phyloP scores from a whole-genome alignment of 53 echinoderm and acorn worm genomes.

The Arbacia lixula region DNA sequence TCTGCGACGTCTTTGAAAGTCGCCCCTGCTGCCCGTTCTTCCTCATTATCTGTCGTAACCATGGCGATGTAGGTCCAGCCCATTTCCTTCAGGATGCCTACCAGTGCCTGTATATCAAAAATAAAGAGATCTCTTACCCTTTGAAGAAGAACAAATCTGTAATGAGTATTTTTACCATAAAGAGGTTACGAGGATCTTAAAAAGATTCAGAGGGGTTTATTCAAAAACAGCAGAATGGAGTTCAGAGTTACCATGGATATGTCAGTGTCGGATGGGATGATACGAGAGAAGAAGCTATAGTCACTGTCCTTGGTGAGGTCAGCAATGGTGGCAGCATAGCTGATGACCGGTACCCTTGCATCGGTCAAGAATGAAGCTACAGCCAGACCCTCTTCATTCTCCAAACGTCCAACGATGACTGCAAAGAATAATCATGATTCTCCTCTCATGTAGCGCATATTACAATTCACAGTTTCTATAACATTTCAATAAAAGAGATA shows the following conservation, averaged over 20 bases:
- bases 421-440: too few relatives aligned
- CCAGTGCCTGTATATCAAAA: slow-evolving; percentile 54
- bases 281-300: slow-evolving; percentile 69
- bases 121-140: too few relatives aligned
- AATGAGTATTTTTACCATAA: too few relatives aligned
- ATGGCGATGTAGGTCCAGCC: slow-evolving; percentile 65
- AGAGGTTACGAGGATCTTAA: too few relatives aligned
- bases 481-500: too few relatives aligned
- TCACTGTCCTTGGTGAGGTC: slow-evolving; percentile 35
- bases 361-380: slow-evolving; percentile 67
- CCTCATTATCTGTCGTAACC: slow-evolving; percentile 48
- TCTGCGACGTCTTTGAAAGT: slow-evolving; percentile 61
- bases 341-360: slow-evolving; percentile 72
- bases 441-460: too few relatives aligned
- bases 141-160: too few relatives aligned
- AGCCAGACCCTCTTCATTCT: slow-evolving; percentile 45
- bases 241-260: slow-evolving; percentile 68
- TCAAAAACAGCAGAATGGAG: neutral
- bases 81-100: slow-evolving; percentile 50
- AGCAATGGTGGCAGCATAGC: slow-evolving; percentile 72
- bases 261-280: slow-evolving; percentile 61
- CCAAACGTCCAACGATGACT: slow-evolving; percentile 62
- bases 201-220: too few relatives aligned
- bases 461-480: too few relatives aligned
- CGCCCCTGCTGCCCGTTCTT: slow-evolving; percentile 56